A percentile compares a stretch with the other conserved stretches of the same genome.
Conservation (phyloP, 1,140 invertebrate species). For the Nebria ingens region DNA sequence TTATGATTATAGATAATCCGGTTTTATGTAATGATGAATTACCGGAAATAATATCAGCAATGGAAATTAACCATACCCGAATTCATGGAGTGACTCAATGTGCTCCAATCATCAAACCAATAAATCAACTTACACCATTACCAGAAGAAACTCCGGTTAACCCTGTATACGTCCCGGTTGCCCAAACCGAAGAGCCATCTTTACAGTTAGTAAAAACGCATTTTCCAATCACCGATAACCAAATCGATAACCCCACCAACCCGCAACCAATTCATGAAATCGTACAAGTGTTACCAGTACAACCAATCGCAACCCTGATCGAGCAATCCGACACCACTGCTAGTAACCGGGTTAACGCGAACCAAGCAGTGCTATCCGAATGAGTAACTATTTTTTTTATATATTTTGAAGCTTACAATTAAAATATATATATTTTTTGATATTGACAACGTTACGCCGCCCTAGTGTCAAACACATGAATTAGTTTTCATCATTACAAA, state of each 20-base stretch:
- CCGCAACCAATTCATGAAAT: neutral
- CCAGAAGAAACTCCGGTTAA: conserved; percentile 17
- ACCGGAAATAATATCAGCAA: conserved; percentile 50
- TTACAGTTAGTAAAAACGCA: neutral
- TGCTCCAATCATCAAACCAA: conserved; percentile 40
- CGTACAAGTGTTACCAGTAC: neutral
- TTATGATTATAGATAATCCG: conserved; percentile 50
- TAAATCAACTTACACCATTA: conserved; percentile 35
- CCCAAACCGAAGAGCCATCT: neutral
- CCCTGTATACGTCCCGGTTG: neutral
- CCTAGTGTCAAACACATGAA: too few species aligned
- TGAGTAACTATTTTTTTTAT: too few species aligned
- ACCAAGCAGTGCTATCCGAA: too few species aligned
- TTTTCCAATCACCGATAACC: neutral
- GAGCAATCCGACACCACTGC: neutral
- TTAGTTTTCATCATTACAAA: too few species aligned
- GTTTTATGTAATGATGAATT: conserved; percentile 58
- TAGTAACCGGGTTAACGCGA: too few species aligned
- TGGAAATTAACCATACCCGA: conserved; percentile 57
- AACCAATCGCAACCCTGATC: neutral
- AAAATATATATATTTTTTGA: too few species aligned
- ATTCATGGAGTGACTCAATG: conserved; percentile 49
- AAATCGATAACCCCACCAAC: neutral
- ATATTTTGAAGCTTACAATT: too few species aligned
- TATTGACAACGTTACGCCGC: too few species aligned